These are phyloP conservation scores for Indicator indicator DNA, from an alignment of 2,113 vertebrate species.

Conservation along the genomic window DNA sequence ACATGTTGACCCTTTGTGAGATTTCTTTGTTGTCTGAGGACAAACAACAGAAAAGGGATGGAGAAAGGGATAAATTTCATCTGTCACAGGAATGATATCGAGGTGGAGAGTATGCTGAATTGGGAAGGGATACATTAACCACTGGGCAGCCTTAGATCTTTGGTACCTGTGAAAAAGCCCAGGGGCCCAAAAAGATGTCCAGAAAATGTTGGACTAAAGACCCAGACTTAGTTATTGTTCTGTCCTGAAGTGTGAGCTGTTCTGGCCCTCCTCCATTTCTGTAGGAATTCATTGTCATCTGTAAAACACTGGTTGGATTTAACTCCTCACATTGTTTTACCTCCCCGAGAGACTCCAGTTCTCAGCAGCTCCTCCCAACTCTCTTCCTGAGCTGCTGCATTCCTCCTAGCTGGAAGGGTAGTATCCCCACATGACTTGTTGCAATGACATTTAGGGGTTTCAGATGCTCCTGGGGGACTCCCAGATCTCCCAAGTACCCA, in stretches of 20 bases:
- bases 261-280: neutral
- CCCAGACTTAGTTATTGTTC: neutral
- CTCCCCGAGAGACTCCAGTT: neutral
- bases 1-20: slow-evolving; percentile 23
- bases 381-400: neutral
- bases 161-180: neutral
- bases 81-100: neutral
- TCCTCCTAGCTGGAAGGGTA: neutral
- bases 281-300: neutral
- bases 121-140: neutral
- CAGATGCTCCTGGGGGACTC: neutral
- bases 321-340: neutral
- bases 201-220: neutral
- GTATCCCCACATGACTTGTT: rapidly evolving
- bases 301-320: neutral
- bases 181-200: neutral
- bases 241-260: neutral
- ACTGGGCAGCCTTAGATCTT: neutral
- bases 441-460: neutral
- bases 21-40: slow-evolving; percentile 28
- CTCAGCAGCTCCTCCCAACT: neutral
- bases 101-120: neutral
- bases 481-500: neutral
- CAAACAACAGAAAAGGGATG: neutral
- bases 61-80: slow-evolving; percentile 7